Evolutionary conservation across 2,888 invertebrate species (phyloP), one percentile per base, ranked within the genome.

Genomic region (Hypsopygia costalis): DNA sequence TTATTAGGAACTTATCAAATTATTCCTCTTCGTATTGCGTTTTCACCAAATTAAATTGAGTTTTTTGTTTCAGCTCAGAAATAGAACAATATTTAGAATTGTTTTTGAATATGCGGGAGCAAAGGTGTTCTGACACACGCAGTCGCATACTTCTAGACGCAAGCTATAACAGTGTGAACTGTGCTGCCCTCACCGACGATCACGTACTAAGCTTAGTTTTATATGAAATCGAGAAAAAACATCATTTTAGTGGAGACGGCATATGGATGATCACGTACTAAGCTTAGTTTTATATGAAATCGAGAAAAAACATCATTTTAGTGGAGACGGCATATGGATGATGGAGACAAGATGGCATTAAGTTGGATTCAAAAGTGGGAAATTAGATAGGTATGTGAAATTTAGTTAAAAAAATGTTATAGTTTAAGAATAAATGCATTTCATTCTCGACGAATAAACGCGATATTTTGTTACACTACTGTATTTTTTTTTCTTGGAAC

Each of bases 171-270:
- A 57, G 56, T 47, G 8, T 79, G 9, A 67, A 74, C 4, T 66
- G 57, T 29, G 12, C 50, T 0, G 43, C 56, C 0, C 55, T 91
- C 1, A 81, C 76, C 0, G 90, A 90, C 34, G 63, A 70, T 9
- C 91, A 93, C 47, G 75, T 91, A 35, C 71, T 95, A 10, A 92
- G 93, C 35, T 72, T 95, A 21, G 90, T 92, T 37, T 61, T 94
- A 32, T 95, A 95, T 65, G 87, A 92, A 41, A 91, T 95, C 11
- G 95, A 95, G 70, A 91, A 90, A 52, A 91, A 92, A 55, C 91
- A 91, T 69, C 92, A 94, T 69, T 95, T 95, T 59, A 92, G 91
- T 8, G 94, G 94, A 0, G 93, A 94, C 61, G 95, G 93, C 0
- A 89, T 95, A 29, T 95, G 94, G 94, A 49, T 63, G 8, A 70